phyloP scores from a whole-genome alignment of 1,140 invertebrate species.

The Dryas iulia region DNA sequence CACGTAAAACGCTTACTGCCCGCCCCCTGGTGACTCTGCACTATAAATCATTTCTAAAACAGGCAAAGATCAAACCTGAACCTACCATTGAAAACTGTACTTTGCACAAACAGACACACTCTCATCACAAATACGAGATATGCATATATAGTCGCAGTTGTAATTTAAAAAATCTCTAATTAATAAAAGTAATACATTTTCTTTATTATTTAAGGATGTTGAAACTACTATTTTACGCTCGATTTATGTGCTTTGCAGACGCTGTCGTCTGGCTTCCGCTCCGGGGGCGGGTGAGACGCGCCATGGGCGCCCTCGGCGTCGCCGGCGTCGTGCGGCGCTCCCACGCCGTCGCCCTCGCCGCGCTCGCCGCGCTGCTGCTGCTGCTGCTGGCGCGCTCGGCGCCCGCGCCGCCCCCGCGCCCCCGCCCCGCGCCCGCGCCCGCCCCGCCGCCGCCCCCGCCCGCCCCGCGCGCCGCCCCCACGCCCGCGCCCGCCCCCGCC shows the following conservation, averaged over 20 bases:
- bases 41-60: too few relatives aligned
- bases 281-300: conserved; percentile 20
- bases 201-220: too few relatives aligned
- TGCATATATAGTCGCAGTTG: too few relatives aligned
- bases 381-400: conserved; percentile 38
- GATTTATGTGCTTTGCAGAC: not conserved
- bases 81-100: too few relatives aligned
- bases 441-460: not conserved
- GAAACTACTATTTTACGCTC: too few relatives aligned
- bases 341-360: conserved; percentile 43
- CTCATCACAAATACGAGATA: too few relatives aligned
- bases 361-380: conserved; percentile 46
- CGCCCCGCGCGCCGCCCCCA: conserved; percentile 2
- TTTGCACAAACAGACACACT: too few relatives aligned
- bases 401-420: conserved; percentile 33
- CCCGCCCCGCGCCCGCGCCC: conserved; percentile 28
- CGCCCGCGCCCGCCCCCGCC: conserved; percentile 19
- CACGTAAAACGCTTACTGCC: too few relatives aligned
- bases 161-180: too few relatives aligned
- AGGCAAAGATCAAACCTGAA: too few relatives aligned
- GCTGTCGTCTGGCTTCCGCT: not conserved
- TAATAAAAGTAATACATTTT: too few relatives aligned
- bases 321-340: conserved; percentile 50
- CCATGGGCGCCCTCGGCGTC: conserved; percentile 31
- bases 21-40: too few relatives aligned